phyloP scores from a whole-genome alignment of 2,113 vertebrate species.

The Tragelaphus scriptus region DNA sequence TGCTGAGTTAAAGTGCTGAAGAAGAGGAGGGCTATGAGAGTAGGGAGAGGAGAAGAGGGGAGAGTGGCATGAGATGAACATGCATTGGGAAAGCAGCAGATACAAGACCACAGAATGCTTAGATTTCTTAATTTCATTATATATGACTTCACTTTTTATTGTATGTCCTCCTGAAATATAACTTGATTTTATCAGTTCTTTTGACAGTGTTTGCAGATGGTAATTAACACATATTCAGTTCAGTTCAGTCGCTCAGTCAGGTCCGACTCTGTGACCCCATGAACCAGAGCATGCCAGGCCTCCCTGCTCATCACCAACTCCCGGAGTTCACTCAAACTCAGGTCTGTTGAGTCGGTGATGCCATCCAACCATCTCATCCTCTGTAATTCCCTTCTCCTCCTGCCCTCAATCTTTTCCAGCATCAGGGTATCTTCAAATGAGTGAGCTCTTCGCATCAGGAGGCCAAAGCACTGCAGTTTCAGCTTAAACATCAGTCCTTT shows the following conservation, averaged over 20 bases:
- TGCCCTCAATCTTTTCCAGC: background rate
- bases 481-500: background rate
- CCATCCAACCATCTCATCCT: background rate
- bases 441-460: accelerated
- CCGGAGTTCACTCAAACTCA: background rate
- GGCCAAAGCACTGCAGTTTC: background rate
- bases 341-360: background rate
- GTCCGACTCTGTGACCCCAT: background rate
- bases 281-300: accelerated
- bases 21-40: background rate
- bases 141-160: background rate
- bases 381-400: background rate
- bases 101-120: background rate
- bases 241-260: background rate
- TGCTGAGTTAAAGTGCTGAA: background rate
- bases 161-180: background rate
- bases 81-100: background rate
- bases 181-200: background rate
- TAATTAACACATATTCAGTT: background rate
- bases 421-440: background rate
- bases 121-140: background rate
- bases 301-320: background rate
- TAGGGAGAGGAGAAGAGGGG: background rate
- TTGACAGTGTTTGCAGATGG: background rate
- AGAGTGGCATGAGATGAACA: background rate